A percentile compares a stretch with the other conserved stretches of the same genome.
Conservation (phyloP, 30 jellyfish, hydroid and myxozoan genomes). For the Chironex yamaguchii region DNA sequence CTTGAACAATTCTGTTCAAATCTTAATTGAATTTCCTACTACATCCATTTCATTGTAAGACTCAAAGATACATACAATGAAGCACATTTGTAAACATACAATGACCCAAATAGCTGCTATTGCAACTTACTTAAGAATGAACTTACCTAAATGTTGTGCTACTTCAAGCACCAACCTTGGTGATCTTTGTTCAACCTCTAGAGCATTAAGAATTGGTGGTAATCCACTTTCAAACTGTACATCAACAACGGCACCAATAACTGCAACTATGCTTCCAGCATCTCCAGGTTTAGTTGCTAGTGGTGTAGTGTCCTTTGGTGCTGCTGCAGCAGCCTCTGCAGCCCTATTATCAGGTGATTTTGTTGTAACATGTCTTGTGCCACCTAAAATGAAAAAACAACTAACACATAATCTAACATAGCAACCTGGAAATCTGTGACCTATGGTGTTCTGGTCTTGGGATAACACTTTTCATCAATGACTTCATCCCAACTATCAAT, state of each 20-base stretch:
- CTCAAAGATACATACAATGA: neutral
- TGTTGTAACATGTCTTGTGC: constrained; percentile 82
- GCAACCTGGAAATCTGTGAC: no score
- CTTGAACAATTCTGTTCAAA: no score
- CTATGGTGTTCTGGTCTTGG: no score
- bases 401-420: neutral
- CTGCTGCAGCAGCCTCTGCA: constrained; percentile 84
- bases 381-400: constrained; percentile 49
- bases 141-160: constrained; percentile 99
- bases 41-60: no score
- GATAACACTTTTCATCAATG: no score
- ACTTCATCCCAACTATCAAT: no score
- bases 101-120: neutral
- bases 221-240: constrained; percentile 94
- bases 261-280: constrained; percentile 96
- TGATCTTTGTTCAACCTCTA: constrained; percentile 97
- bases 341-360: constrained; percentile 79
- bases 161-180: constrained; percentile 96
- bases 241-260: constrained; percentile 99
- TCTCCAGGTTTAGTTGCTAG: constrained; percentile 48
- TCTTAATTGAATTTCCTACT: no score
- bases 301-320: constrained; percentile 50
- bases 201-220: constrained; percentile 99
- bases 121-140: neutral
- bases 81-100: neutral